phyloP scores from a whole-genome alignment of 2,113 vertebrate genomes.

The Solenodon paradoxus region DNA sequence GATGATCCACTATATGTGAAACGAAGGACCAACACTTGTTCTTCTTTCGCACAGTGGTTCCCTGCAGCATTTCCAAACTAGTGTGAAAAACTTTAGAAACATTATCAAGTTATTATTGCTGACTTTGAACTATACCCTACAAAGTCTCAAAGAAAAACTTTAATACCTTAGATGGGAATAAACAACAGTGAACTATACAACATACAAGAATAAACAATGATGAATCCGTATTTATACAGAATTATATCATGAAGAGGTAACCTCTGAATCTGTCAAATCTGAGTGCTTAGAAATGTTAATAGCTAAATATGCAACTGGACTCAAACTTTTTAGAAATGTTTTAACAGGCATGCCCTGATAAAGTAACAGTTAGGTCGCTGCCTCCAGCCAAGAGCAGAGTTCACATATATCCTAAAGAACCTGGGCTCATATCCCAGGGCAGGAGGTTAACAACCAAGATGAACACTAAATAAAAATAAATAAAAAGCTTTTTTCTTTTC shows the following conservation, averaged over 20 bases:
- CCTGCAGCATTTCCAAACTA: constrained; percentile 26
- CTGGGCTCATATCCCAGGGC: too few relatives aligned
- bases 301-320: not conserved
- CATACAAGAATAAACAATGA: constrained; percentile 24
- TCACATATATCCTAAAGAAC: too few relatives aligned
- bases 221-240: constrained; percentile 9
- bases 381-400: too few relatives aligned
- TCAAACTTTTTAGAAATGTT: constrained; percentile 45
- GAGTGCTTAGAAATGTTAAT: constrained; percentile 24
- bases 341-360: too few relatives aligned
- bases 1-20: not conserved
- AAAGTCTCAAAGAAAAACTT: constrained; percentile 30
- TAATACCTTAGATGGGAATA: not conserved
- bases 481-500: too few relatives aligned
- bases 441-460: too few relatives aligned
- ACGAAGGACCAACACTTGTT: constrained; percentile 3
- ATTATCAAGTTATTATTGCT: not conserved
- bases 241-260: constrained; percentile 35
- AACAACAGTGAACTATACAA: not conserved
- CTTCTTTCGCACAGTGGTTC: constrained; percentile 25
- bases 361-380: too few relatives aligned
- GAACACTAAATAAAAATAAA: too few relatives aligned
- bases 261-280: constrained; percentile 55
- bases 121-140: not conserved
- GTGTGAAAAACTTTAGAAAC: constrained; percentile 43